These are phyloP conservation scores for Chlamydotis undulata DNA, from an alignment of 2,113 vertebrate species.

Conservation along the genomic window DNA sequence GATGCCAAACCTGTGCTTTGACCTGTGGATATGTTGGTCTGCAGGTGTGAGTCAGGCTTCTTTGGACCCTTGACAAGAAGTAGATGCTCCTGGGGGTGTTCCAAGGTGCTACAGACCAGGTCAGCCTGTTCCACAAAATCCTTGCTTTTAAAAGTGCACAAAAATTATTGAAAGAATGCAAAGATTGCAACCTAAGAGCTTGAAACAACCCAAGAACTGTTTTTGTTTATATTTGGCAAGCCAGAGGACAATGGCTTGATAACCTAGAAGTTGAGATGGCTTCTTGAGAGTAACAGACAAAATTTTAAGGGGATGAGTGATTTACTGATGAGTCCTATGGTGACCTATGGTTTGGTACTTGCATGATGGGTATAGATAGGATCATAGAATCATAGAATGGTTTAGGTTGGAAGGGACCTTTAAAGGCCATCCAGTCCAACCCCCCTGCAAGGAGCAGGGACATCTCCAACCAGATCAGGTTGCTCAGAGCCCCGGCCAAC, in stretches of 20 bases:
- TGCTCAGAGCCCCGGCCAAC: no score
- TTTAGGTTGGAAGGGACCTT: no score
- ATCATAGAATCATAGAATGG: no score
- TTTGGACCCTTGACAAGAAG: neutral
- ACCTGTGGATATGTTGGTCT: neutral
- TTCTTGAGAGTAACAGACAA: neutral
- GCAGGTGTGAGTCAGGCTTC: neutral
- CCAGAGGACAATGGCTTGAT: neutral
- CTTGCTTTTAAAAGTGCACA: neutral
- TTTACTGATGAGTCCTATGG: neutral
- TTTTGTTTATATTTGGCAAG: neutral
- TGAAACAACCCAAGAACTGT: neutral
- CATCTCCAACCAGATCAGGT: no score
- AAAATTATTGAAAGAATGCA: neutral
- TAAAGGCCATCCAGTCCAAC: no score
- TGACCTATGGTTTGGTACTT: neutral
- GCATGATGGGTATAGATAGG: fast-evolving
- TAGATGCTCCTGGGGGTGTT: neutral
- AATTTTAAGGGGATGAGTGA: fast-evolving
- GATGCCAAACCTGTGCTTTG: neutral
- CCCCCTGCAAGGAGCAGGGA: no score
- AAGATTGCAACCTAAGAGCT: neutral
- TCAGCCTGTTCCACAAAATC: neutral
- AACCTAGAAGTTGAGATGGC: fast-evolving
- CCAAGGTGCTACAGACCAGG: neutral